Evolutionary conservation across 2,113 vertebrate genomes (phyloP).

Genomic region (Gallinago jamesoni): DNA sequence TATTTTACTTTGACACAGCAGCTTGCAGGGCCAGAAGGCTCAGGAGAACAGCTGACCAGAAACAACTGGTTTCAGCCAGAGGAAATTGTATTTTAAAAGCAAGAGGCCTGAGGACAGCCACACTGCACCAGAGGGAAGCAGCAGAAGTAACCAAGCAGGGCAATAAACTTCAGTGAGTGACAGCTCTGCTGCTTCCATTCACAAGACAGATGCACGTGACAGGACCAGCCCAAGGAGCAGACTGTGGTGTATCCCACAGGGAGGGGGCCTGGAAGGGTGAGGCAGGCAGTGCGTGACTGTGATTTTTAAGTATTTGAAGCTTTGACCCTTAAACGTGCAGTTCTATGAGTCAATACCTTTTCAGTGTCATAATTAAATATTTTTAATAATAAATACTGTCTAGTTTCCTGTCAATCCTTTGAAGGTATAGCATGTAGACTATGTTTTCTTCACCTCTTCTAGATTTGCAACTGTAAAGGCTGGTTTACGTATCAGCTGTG

Average conservation of each 20-base stretch:
- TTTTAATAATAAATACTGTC: not conserved
- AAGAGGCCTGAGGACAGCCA: not conserved
- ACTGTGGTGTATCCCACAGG: not conserved
- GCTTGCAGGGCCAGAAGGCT: not conserved
- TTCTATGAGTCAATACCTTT: not conserved
- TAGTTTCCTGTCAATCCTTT: not conserved
- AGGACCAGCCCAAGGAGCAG: not conserved
- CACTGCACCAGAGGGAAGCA: not conserved
- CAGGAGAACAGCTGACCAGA: not conserved
- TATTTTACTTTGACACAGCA: not conserved
- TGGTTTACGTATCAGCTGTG: not conserved
- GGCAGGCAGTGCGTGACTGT: not conserved
- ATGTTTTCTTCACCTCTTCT: not conserved
- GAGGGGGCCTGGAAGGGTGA: not conserved
- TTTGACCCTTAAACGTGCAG: accelerated
- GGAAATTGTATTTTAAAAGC: not conserved
- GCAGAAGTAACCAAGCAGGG: not conserved
- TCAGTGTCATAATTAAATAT: not conserved
- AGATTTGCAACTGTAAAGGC: not conserved
- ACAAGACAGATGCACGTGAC: accelerated
- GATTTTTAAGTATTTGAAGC: not conserved
- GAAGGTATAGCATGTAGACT: not conserved
- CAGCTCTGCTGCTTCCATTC: not conserved
- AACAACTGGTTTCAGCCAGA: not conserved
- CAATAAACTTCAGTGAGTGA: not conserved